These are phyloP conservation scores for Calephelis perditalis DNA, from an alignment of 2,888 invertebrate genomes.

Conservation along the genomic window DNA sequence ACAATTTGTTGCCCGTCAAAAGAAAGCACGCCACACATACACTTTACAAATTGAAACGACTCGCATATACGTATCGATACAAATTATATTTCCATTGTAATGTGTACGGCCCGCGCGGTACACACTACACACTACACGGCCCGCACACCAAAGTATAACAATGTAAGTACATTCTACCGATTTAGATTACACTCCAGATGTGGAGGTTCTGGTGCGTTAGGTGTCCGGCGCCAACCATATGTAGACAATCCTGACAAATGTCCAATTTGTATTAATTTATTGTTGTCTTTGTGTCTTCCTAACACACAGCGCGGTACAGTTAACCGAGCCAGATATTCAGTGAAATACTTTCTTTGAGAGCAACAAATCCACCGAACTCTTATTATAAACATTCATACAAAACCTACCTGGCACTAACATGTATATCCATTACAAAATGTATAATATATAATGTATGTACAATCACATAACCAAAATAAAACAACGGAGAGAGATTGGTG, in stretches of 20 bases:
- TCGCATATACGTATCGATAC: too few species aligned
- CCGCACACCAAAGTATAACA: background rate
- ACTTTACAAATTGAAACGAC: background rate
- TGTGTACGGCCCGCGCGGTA: background rate
- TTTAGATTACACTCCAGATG: background rate
- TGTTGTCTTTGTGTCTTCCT: background rate
- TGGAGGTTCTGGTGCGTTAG: too few species aligned
- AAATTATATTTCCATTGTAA: background rate
- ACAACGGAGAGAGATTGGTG: constrained; percentile 72
- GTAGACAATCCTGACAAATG: too few species aligned
- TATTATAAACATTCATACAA: constrained; percentile 69
- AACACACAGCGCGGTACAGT: background rate
- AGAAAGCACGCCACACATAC: background rate
- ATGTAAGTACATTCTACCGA: background rate
- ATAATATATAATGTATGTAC: constrained; percentile 73
- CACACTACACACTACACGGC: background rate
- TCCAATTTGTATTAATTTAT: too few species aligned
- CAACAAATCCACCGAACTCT: constrained; percentile 22
- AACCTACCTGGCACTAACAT: constrained; percentile 76
- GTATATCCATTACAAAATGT: constrained; percentile 76
- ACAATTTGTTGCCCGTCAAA: background rate
- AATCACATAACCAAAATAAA: constrained; percentile 72
- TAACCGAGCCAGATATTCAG: background rate
- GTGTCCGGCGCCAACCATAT: too few species aligned
- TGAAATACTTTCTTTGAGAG: constrained; percentile 6